Evolutionary conservation across 2,113 vertebrate genomes (phyloP), one percentile per base, ranked within the genome.

Genomic region (Oncorhynchus kisutch): DNA sequence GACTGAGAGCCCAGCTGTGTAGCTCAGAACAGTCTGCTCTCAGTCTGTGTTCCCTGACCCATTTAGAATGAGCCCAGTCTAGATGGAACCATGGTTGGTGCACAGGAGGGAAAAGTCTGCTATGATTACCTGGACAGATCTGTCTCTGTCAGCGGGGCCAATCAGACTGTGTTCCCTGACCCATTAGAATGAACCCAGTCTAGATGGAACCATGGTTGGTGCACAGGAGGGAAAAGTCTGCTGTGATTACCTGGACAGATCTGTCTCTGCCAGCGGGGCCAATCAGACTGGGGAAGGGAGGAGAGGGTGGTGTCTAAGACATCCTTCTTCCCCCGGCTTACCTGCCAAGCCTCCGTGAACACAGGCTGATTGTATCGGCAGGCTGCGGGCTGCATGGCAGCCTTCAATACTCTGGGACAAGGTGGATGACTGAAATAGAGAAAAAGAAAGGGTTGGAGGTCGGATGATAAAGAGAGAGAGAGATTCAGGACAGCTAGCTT

Each of bases 261-360:
- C 62, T 48, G 76, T 86, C 78, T 82, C 73, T 77, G 75, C 20
- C 71, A 70, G 48, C 1, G 25, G 20, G 18, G 60, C 54, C 49
- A 49, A 70, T 60, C 9, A 70, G 7, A 81, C 48, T 22, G 4
- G 34, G 25, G 64, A 45, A 45, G 39, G 39, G 39, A 54, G 51
- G 51, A 54, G 51, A 82, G 34, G 22, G 54, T 22, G 24, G 4
- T 72, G 29, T 83, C 74, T 67, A 70, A 76, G 75, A 34, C 71
- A 81, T 84, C 76, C 69, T 69, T 88, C 80, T 82, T 83, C 2
- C 2, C 75, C 80, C 29, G 2, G 59, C 75, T 48, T 54, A 64
- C 68, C 73, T 69, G 69, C 54, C 82, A 71, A 70, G 76, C 81
- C 70, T 82, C 84, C 78, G 6, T 24, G 39, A 85, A 72, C 77